A percentile compares a stretch with the other conserved stretches of the same genome.
phyloP scores from a whole-genome alignment of 2,113 vertebrate species.

The Actenoides hombroni region DNA sequence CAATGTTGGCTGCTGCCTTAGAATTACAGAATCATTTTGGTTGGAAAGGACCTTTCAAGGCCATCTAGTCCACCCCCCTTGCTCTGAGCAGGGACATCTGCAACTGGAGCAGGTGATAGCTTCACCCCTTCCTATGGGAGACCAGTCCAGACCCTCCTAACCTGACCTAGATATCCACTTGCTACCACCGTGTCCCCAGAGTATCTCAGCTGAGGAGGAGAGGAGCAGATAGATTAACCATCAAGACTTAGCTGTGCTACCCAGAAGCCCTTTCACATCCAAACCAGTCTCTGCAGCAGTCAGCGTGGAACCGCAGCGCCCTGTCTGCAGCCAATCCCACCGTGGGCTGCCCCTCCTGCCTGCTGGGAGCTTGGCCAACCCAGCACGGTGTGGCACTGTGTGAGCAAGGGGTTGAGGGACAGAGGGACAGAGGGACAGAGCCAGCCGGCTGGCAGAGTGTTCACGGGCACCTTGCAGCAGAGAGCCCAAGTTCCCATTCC shows the following conservation, averaged over 20 bases:
- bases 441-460: background rate
- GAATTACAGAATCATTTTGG: no score
- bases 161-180: background rate
- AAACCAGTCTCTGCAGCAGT: background rate
- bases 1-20: accelerated
- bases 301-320: accelerated
- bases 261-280: background rate
- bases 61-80: no score
- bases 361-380: background rate
- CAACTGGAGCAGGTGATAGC: background rate
- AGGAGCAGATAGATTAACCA: background rate
- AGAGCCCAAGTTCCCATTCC: background rate
- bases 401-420: background rate
- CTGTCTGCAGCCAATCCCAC: background rate
- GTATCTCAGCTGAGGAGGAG: background rate
- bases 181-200: background rate
- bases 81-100: no score
- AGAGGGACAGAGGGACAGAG: background rate
- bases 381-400: background rate
- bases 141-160: background rate
- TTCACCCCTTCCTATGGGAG: background rate
- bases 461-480: background rate
- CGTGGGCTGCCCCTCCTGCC: no score
- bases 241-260: background rate
- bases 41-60: no score